Evolutionary conservation across 2,888 invertebrate species (phyloP).

Genomic region (Cacoxenus indagator): DNA sequence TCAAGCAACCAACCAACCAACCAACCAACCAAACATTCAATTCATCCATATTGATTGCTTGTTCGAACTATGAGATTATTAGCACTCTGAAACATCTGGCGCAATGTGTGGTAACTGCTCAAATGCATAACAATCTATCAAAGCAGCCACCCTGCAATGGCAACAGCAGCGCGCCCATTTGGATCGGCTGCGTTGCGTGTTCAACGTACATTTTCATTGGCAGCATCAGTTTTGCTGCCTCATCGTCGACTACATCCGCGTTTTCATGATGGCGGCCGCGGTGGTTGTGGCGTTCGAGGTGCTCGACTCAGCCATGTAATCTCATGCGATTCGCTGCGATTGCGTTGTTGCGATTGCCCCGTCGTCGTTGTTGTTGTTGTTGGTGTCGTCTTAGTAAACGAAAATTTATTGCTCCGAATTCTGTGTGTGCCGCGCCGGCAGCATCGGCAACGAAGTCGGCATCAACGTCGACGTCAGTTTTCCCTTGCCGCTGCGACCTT

Average conservation of each 20-base stretch:
- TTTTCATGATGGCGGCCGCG: conserved; percentile 45
- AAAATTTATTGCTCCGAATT: conserved; percentile 57
- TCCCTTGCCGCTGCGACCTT: neutral
- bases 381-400: conserved; percentile 29
- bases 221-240: conserved; percentile 49
- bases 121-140: conserved; percentile 16
- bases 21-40: neutral
- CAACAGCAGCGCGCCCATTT: neutral
- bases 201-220: conserved; percentile 53
- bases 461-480: neutral
- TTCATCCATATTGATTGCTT: conserved; percentile 49
- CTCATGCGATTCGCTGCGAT: conserved; percentile 40
- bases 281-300: conserved; percentile 31
- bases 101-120: conserved; percentile 12
- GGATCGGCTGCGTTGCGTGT: conserved; percentile 49
- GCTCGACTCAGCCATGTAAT: conserved; percentile 38
- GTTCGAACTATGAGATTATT: conserved; percentile 63
- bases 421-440: conserved; percentile 36
- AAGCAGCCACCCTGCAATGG: neutral
- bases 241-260: conserved; percentile 48
- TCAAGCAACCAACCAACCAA: no score
- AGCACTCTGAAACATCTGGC: conserved; percentile 66
- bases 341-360: conserved; percentile 32
- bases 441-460: neutral
- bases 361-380: neutral